Percentiles rank a stretch among this genome's conserved stretches.
phyloP scores from a whole-genome alignment of 2,888 invertebrate genomes.

The Cataglyphis rosenhaueri region DNA sequence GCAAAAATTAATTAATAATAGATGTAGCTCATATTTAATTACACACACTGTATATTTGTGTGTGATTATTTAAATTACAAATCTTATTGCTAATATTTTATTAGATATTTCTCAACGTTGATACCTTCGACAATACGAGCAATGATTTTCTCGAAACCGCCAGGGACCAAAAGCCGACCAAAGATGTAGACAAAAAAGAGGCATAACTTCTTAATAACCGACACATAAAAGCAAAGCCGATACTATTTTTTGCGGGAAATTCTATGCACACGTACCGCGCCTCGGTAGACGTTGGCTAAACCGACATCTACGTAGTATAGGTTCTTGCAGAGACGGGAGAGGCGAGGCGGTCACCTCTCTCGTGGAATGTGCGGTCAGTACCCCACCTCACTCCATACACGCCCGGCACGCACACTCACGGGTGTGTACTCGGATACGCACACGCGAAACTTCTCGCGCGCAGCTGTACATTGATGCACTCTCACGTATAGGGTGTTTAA shows the following conservation, averaged over 20 bases:
- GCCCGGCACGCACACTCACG: constrained; percentile 56
- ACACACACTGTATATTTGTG: too few species aligned
- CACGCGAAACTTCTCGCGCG: constrained; percentile 29
- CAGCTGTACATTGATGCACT: constrained; percentile 16
- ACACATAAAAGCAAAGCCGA: neutral
- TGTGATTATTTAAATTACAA: neutral
- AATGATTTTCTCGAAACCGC: neutral
- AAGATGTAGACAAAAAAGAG: neutral
- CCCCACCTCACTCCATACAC: constrained; percentile 69
- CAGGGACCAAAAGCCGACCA: neutral
- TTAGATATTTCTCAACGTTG: neutral
- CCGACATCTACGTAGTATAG: constrained; percentile 55
- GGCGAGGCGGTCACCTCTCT: constrained; percentile 77
- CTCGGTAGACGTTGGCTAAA: constrained; percentile 49
- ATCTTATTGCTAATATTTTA: neutral
- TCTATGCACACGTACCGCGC: constrained; percentile 48
- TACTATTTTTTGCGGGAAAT: constrained; percentile 25
- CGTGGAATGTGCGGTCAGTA: constrained; percentile 81
- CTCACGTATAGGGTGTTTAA: constrained; percentile 27
- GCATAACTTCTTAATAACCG: constrained; percentile 35
- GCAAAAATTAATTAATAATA: neutral
- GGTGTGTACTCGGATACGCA: constrained; percentile 11
- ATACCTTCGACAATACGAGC: too few species aligned
- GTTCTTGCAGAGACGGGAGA: constrained; percentile 62
- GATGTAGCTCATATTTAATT: neutral